Conservation (phyloP, 2,888 invertebrate genomes). For the Caenorhabditis sulstoni region DNA sequence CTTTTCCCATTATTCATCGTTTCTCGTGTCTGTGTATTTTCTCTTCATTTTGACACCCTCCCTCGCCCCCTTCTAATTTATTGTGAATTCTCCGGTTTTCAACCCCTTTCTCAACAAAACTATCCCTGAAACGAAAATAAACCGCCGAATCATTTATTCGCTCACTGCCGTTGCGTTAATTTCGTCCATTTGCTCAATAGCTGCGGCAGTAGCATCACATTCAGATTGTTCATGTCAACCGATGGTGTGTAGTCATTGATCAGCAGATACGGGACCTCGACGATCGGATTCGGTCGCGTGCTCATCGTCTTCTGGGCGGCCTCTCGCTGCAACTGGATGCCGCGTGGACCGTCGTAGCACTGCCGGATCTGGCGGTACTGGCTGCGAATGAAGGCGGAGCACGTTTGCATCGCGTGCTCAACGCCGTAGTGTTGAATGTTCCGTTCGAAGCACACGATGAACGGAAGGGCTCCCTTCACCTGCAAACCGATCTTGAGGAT, state of each 20-base stretch:
- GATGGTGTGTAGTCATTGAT: conserved; percentile 80
- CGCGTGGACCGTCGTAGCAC: conserved; percentile 77
- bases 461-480: conserved; percentile 75
- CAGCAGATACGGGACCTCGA: conserved; percentile 79
- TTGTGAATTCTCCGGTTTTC: conserved; percentile 7
- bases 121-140: neutral
- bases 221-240: conserved; percentile 77
- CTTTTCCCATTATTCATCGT: neutral
- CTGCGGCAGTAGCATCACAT: conserved; percentile 75
- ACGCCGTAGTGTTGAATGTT: conserved; percentile 70
- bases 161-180: conserved; percentile 45
- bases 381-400: conserved; percentile 76
- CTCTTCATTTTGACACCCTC: conserved; percentile 16
- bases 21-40: conserved; percentile 21
- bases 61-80: conserved; percentile 12
- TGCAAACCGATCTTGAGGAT: conserved; percentile 31
- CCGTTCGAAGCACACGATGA: conserved; percentile 74
- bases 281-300: conserved; percentile 75
- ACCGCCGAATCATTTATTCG: conserved; percentile 23
- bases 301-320: conserved; percentile 79
- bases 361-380: conserved; percentile 77
- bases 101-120: neutral
- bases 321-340: conserved; percentile 76
- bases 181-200: conserved; percentile 78
- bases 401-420: conserved; percentile 74